Evolutionary conservation across 2,113 vertebrate species (phyloP).

Genomic region (Cyanocitta stelleri): DNA sequence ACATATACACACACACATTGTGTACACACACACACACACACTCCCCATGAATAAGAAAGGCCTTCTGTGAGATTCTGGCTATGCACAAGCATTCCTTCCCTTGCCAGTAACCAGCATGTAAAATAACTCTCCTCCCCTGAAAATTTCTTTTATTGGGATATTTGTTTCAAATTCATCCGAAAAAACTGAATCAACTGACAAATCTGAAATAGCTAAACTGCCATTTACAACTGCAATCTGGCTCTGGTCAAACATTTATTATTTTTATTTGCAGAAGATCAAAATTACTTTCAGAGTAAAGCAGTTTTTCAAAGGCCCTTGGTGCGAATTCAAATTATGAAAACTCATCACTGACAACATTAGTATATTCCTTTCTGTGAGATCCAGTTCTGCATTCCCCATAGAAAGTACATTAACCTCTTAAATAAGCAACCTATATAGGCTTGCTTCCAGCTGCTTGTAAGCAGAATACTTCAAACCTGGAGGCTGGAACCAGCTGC

Average conservation of each 20-base stretch:
- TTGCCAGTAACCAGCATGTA: not conserved
- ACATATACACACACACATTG: not conserved
- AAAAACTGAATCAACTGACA: not conserved
- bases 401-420: conserved; percentile 39
- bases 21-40: not conserved
- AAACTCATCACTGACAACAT: conserved; percentile 64
- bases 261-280: conserved; percentile 62
- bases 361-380: conserved; percentile 63
- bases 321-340: conserved; percentile 42
- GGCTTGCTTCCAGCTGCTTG: conserved; percentile 30
- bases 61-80: not conserved
- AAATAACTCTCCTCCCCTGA: not conserved
- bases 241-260: conserved; percentile 20
- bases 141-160: not conserved
- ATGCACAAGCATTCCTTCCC: not conserved
- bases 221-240: conserved; percentile 32
- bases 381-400: conserved; percentile 52
- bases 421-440: conserved; percentile 36
- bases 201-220: not conserved
- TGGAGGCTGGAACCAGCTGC: conserved; percentile 44
- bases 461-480: conserved; percentile 47
- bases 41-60: not conserved
- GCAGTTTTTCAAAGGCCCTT: conserved; percentile 45
- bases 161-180: conserved; percentile 18
- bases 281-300: conserved; percentile 56